These are phyloP conservation scores for Carabus problematicus DNA, from an alignment of 2,888 invertebrate genomes.

Conservation along the genomic window DNA sequence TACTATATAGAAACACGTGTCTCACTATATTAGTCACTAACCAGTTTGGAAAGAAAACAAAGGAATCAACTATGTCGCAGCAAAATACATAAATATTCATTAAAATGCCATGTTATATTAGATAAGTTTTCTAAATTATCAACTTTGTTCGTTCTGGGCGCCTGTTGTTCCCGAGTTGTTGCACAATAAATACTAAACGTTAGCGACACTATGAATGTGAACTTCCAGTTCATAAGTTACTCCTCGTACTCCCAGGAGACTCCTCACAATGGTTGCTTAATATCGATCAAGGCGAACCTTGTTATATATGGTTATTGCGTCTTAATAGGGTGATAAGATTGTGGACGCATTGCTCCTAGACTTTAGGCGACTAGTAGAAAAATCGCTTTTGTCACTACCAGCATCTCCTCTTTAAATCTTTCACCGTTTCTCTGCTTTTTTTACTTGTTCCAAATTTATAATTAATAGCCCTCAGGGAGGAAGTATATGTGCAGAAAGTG, in stretches of 20 bases:
- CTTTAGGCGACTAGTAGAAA: conserved; percentile 2
- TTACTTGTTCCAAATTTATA: too few species aligned
- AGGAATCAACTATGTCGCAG: too few species aligned
- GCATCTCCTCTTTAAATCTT: not conserved
- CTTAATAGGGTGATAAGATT: conserved; percentile 20
- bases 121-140: conserved; percentile 1
- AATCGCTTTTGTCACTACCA: not conserved
- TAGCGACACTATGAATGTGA: conserved; percentile 7
- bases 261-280: not conserved
- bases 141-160: conserved; percentile 1
- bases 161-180: conserved; percentile 8
- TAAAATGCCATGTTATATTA: not conserved
- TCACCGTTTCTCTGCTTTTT: not conserved
- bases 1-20: too few species aligned
- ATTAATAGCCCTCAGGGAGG: too few species aligned
- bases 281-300: conserved; percentile 3
- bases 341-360: conserved; percentile 7
- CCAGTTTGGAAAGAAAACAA: too few species aligned
- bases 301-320: conserved; percentile 25
- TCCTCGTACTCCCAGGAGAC: not conserved
- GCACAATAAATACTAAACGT: conserved; percentile 9
- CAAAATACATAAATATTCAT: not conserved
- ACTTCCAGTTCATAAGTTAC: conserved; percentile 14
- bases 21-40: too few species aligned
- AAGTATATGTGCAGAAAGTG: too few species aligned